These are phyloP conservation scores for Dugesia japonica DNA, from an alignment of 2,888 invertebrate genomes.

Conservation along the genomic window DNA sequence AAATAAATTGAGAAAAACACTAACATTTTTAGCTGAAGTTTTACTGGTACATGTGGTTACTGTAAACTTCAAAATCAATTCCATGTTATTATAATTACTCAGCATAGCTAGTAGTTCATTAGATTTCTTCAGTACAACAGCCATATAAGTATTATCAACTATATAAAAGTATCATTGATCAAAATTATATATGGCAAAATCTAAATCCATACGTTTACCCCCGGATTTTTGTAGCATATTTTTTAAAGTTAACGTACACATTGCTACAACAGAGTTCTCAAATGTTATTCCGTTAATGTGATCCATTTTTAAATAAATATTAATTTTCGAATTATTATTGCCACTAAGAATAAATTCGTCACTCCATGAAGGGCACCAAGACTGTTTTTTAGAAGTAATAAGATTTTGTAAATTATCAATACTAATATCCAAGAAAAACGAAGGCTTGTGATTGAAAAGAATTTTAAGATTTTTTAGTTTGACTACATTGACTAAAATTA, in stretches of 20 bases:
- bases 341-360: not conserved
- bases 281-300: not conserved
- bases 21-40: not conserved
- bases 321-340: not conserved
- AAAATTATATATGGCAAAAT: too few species aligned
- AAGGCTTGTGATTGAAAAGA: not conserved
- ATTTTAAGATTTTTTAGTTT: not conserved
- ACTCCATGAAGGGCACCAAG: not conserved
- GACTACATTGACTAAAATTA: not conserved
- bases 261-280: not conserved
- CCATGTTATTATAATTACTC: not conserved
- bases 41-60: not conserved
- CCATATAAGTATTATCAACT: not conserved
- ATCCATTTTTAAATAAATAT: not conserved
- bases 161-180: too few species aligned
- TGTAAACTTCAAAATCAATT: not conserved
- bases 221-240: not conserved
- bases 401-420: not conserved
- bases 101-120: not conserved
- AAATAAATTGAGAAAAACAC: not conserved
- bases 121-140: not conserved
- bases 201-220: not conserved
- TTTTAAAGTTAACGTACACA: not conserved
- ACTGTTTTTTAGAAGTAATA: not conserved
- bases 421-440: not conserved